Evolutionary conservation across 2,113 vertebrate species (phyloP).

Genomic region (Nothobranchius furzeri): DNA sequence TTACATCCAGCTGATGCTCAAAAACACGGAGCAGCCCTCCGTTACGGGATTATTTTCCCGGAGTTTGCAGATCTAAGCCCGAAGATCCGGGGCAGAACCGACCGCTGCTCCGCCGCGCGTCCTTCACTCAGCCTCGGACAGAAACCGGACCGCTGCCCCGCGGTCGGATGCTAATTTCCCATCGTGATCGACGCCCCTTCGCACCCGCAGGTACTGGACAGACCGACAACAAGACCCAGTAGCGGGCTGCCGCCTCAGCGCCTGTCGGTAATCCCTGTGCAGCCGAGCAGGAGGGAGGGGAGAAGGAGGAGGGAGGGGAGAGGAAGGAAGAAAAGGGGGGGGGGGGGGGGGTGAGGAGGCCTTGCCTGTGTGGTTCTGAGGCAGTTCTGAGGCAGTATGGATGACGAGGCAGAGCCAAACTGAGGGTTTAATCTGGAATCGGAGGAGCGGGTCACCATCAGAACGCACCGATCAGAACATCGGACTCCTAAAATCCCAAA

Average conservation of each 20-base stretch:
- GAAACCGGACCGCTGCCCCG: conserved; percentile 21
- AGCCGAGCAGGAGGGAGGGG: conserved; percentile 12
- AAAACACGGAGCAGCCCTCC: not conserved
- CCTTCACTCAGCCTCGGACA: conserved; percentile 17
- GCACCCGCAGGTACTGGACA: conserved; percentile 44
- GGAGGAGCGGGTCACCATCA: not conserved
- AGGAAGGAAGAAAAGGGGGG: not conserved
- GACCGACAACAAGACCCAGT: conserved; percentile 49
- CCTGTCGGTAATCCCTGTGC: conserved; percentile 65
- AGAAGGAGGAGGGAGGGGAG: not conserved
- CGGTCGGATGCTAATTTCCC: conserved; percentile 33
- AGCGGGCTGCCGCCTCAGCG: conserved; percentile 55
- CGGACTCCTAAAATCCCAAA: too few species aligned
- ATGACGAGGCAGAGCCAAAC: not conserved
- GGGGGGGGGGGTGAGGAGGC: not conserved
- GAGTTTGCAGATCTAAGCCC: conserved; percentile 26
- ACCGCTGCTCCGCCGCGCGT: conserved; percentile 16
- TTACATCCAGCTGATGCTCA: conserved; percentile 32
- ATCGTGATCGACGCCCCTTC: conserved; percentile 23
- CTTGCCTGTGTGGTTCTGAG: not conserved
- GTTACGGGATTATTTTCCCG: not conserved
- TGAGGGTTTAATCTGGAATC: not conserved
- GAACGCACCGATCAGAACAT: too few species aligned
- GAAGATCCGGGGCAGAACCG: conserved; percentile 11
- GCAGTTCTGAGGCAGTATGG: not conserved